Base-by-base conservation (phyloP, 2,888 invertebrate genomes). In the Molanna angustata region DNA sequence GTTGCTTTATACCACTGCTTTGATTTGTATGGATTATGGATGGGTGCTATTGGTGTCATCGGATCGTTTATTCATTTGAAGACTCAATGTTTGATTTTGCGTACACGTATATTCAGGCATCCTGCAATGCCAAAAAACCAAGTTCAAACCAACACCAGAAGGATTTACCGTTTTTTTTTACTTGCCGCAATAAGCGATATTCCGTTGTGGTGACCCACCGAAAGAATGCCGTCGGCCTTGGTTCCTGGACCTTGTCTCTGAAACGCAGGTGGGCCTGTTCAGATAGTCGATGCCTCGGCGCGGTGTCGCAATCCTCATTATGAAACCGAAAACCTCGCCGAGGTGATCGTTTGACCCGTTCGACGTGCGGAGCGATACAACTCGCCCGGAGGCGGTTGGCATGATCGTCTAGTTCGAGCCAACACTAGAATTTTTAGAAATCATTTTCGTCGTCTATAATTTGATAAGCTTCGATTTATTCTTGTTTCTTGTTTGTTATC, bases 191-290 rank as follows among this genome's bases (percentile, higher is more conserved):
- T 27, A 7, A 7, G n/a, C 11, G 11, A 7, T 14, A 33, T 18
- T 19, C 11, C 35, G 19, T 19, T 20, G 45, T 35, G 45, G 52
- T 56, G 52, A 49, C 56, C 49, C 42, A 21, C 11, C 14, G 14
- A 27, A 52, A 31, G 56, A 56, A 56, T 56, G 56, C 46, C 42
- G 56, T 52, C 52, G 56, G 49, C 56, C 56, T 56, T 56, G 56
- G 52, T 18, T 20, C 11, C 49, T 16, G 27, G 49, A 47, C 48
- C 51, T 44, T 47, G 21, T 35, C 4, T 37, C 16, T 16, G 37
- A 14, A 9, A n/a, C n/a, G n/a, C n/a, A n/a, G n/a, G 21, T 17
- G 19, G 21, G 21, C 41, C 21, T 21, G 19, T 41, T n/a, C 4
- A 19, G 20, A 9, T 7, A 3, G 6, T 14, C 14, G 20, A 2